Base-by-base conservation (phyloP, 2,113 vertebrate genomes). In the Cebidichthys violaceus region DNA sequence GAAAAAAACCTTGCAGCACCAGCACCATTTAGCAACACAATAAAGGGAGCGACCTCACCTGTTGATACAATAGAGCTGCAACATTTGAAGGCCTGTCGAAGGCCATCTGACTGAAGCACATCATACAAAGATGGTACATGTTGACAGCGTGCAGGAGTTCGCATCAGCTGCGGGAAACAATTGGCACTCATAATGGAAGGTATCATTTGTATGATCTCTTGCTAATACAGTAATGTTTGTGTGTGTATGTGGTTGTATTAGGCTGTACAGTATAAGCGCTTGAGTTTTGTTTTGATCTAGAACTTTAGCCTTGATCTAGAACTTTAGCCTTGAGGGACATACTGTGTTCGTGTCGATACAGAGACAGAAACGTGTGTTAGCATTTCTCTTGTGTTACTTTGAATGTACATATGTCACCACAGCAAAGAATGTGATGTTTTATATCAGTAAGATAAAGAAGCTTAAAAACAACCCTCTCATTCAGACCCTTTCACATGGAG, bases 391-490 rank as follows among this genome's bases (percentile, higher is more conserved):
- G 59, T 33, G 33, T 6, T 33, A 68, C 6, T 3, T 2, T 77
- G 52, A 31, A 79, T 31, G 64, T 13, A 45, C 37, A 52, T 18
- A 47, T 43, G 39, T 66, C 29, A 45, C 14, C 29, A 69, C 15
- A 15, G 47, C 13, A 20, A 50, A 8, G 8, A 29, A 33, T 55
- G 15, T 20, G 10, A 64, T 59, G 29, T 31, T 18, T 47, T 61
- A 55, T 55, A 27, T 87, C 22, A 62, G 3, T 61, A 75, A 57
- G 14, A 62, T 37, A 43, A 72, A 61, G 33, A 31, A 69, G 13
- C 4, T 68, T 72, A n/a, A 33, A 70, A 29, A 72, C 67, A 70
- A 2, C 9, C 22, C 50, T 41, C 43, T 43, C 10, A 43, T 70
- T 65, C 17, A 54, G 31, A 6, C 33, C 33, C 33, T 33, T 33